Evolutionary conservation across 2,113 vertebrate species (phyloP).

Genomic region (Tenrec ecaudatus): DNA sequence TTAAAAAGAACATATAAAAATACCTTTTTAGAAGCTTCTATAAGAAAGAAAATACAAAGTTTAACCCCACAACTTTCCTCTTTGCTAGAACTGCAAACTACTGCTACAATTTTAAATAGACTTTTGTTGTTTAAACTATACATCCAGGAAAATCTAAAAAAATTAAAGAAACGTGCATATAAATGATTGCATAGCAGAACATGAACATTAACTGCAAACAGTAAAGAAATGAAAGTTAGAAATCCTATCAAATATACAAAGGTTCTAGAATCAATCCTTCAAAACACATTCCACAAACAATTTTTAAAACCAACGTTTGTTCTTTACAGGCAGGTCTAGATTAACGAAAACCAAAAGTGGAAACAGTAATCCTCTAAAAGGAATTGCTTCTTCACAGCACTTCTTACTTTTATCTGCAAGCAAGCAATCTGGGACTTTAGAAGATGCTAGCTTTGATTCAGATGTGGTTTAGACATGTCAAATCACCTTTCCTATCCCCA

Average conservation of each 20-base stretch:
- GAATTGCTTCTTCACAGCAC: slow-evolving; percentile 64
- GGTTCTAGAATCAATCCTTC: slow-evolving; percentile 83
- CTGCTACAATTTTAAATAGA: slow-evolving; percentile 90
- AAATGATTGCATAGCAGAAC: slow-evolving; percentile 93
- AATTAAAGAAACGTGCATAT: slow-evolving; percentile 91
- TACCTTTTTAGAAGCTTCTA: slow-evolving; percentile 91
- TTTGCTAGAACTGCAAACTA: slow-evolving; percentile 89
- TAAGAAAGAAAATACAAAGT: slow-evolving; percentile 93
- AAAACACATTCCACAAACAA: slow-evolving; percentile 84
- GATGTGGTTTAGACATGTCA: slow-evolving; percentile 72
- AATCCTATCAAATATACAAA: slow-evolving; percentile 89
- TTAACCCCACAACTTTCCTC: slow-evolving; percentile 91
- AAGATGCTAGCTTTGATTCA: slow-evolving; percentile 83
- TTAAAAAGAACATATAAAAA: slow-evolving; percentile 93
- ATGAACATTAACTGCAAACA: slow-evolving; percentile 90
- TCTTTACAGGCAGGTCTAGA: slow-evolving; percentile 81
- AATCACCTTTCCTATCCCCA: slow-evolving; percentile 76
- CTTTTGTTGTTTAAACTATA: slow-evolving; percentile 88
- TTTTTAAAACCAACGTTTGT: slow-evolving; percentile 82
- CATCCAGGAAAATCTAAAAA: slow-evolving; percentile 89
- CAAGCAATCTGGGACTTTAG: slow-evolving; percentile 69
- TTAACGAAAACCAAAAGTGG: slow-evolving; percentile 79
- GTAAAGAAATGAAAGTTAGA: slow-evolving; percentile 86
- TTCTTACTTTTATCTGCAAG: slow-evolving; percentile 70
- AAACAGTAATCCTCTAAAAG: slow-evolving; percentile 78